Evolutionary conservation across 2,797 vertebrate genomes (phyloP), one percentile per base, ranked within the genome.

Genomic region (Eulemur rubriventer): DNA sequence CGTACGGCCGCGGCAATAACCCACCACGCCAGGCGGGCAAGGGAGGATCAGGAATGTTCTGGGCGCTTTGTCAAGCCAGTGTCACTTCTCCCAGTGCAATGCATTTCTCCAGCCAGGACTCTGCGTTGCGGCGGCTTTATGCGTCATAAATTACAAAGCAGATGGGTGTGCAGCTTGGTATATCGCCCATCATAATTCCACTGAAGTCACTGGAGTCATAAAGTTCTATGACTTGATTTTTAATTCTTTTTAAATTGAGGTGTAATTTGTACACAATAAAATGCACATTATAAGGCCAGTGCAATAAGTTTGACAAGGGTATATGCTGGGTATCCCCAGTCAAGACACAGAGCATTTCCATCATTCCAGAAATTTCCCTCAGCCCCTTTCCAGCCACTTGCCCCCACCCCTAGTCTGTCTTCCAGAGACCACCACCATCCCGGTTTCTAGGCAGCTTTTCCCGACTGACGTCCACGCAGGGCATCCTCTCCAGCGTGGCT

Each of bases 11-110:
- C 78, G 86, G 70, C n/a, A 20, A 11, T 59, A 55, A 7, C 95
- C 85, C 20, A 69, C 73, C 57, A 33, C 7, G 38, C 38, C 1
- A 0, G 6, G 96, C 91, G 94, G 67, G 94, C 3, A 38, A 50
- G 52, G 75, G 76, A 1, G 0, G 7, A 9, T 2, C 65, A 35
- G 84, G 76, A 75, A 80, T 0, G 0, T 48, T 22, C 43, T 67
- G 95, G 76, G 73, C 57, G 10, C 95, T 59, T 65, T 22, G 8
- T 92, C 82, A 90, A 90, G 96, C 92, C 97, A 96, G 87, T 2
- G 0, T 17, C 6, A 2, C 43, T 97, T 97, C 96, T 16, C 69
- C 61, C 67, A 59, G 97, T 83, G 87, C 0, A 0, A 0, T 14
- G 59, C 33, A 9, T 95, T 82, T 87, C 94, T 96, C 59, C 70